Evolutionary conservation across 2,113 vertebrate species (phyloP).

Genomic region (Prunella fulvescens): DNA sequence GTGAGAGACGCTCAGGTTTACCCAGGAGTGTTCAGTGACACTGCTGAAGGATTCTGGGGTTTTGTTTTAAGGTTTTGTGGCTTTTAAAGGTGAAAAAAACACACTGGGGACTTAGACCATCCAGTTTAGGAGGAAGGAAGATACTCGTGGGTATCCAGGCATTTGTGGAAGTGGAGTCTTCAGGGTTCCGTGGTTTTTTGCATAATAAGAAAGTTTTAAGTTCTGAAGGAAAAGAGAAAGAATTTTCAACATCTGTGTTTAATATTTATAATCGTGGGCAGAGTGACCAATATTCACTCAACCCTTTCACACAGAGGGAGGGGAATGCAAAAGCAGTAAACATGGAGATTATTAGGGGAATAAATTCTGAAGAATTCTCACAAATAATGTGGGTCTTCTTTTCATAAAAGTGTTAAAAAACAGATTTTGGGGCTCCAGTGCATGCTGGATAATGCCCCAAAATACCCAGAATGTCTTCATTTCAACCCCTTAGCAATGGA

Average conservation of each 20-base stretch:
- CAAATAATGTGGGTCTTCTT: neutral
- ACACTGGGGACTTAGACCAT: accelerated
- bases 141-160: neutral
- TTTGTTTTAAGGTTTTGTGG: neutral
- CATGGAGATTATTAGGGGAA: neutral
- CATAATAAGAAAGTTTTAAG: neutral
- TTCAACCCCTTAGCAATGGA: neutral
- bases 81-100: neutral
- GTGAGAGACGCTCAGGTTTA: accelerated
- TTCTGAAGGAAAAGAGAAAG: neutral
- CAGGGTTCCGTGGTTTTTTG: neutral
- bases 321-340: neutral
- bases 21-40: accelerated
- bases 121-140: neutral
- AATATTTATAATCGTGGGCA: neutral
- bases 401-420: neutral
- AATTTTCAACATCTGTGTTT: neutral
- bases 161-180: neutral
- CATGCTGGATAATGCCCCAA: neutral
- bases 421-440: neutral
- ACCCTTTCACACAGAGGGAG: neutral
- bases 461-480: neutral
- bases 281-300: neutral
- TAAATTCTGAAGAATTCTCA: neutral
- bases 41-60: neutral